A percentile compares a stretch with the other conserved stretches of the same genome.
Conservation (phyloP, 1,140 invertebrate genomes). For the Pachypsylla venusta region DNA sequence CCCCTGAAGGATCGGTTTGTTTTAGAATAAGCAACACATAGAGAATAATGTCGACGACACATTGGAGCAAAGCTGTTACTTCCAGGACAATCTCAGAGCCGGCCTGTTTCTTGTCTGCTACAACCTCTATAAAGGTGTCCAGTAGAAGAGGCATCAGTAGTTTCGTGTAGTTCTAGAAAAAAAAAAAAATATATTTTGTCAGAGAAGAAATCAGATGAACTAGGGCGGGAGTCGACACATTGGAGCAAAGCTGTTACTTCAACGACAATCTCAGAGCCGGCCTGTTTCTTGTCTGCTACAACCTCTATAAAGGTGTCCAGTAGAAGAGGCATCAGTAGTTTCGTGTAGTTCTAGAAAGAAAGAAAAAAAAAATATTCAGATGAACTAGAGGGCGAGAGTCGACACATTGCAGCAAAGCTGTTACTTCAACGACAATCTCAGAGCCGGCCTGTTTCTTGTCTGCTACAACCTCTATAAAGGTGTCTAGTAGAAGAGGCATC, state of each 20-base stretch:
- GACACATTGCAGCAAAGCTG: neutral
- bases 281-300: slow-evolving; percentile 13
- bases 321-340: slow-evolving; percentile 18
- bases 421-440: neutral
- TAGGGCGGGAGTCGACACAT: too few relatives aligned
- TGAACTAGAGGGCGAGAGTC: too few relatives aligned
- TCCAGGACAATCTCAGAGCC: slow-evolving; percentile 3
- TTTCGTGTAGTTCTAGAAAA: slow-evolving; percentile 16
- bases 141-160: slow-evolving; percentile 19
- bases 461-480: slow-evolving; percentile 21
- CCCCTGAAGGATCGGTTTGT: neutral
- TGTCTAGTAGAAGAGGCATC: slow-evolving; percentile 20
- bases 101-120: slow-evolving; percentile 11
- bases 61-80: neutral
- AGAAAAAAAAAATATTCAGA: neutral
- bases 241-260: neutral
- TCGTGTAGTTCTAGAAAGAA: slow-evolving; percentile 16
- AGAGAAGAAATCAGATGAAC: neutral
- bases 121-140: slow-evolving; percentile 21
- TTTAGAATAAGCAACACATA: neutral
- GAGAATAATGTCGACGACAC: neutral
- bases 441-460: slow-evolving; percentile 1
- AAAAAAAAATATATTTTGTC: neutral
- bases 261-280: neutral
- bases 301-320: slow-evolving; percentile 21